Base-by-base conservation (phyloP, 1,140 invertebrate genomes). In the Hetaerina americana region DNA sequence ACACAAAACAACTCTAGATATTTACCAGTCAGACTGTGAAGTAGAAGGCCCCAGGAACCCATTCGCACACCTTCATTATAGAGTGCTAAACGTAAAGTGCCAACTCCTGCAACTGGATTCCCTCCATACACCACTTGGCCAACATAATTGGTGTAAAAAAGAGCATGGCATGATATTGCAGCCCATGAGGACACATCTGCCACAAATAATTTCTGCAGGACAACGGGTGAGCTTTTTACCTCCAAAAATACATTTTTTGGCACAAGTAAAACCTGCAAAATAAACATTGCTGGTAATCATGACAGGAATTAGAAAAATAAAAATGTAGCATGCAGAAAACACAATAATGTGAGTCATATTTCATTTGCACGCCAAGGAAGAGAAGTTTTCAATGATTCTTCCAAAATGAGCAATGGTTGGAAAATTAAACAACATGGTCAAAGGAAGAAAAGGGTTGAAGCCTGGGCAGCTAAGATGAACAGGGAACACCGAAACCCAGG, bases 91-190 rank as follows among this genome's bases (percentile, higher is more conserved):
- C 77, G 70, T n/a, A 74, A 66, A 10, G 80, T 79, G 70, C 76
- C 77, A 25, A 78, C 78, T 2, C 76, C 76, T 5, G 79, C 82
- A 74, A 81, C 81, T 0, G 84, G 83, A 68, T 81, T 78, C 0
- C 84, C 84, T 15, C 76, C 75, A 75, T 84, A 85, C 22, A 85
- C 80, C 25, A 79, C 79, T 76, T 84, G 80, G 1, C 81, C 84
- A 10, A 84, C 81, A 78, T 79, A 85, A 76, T 85, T 83, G n/a
- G 84, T 83, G 75, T 81, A 85, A 74, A 84, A 85, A 70, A 84
- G 78, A 70, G 81, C 81, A 76, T 84, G 83, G 71, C 81, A 78
- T 80, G 83, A 82, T 24, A 84, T 75, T 12, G 80, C 81, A 66
- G 83, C 81, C 79, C 79, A 79, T 15, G 75, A 73, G 67, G 78